A percentile compares a stretch with the other conserved stretches of the same genome.
Conservation (phyloP, 2,797 vertebrate species). For the Meda fulgida region DNA sequence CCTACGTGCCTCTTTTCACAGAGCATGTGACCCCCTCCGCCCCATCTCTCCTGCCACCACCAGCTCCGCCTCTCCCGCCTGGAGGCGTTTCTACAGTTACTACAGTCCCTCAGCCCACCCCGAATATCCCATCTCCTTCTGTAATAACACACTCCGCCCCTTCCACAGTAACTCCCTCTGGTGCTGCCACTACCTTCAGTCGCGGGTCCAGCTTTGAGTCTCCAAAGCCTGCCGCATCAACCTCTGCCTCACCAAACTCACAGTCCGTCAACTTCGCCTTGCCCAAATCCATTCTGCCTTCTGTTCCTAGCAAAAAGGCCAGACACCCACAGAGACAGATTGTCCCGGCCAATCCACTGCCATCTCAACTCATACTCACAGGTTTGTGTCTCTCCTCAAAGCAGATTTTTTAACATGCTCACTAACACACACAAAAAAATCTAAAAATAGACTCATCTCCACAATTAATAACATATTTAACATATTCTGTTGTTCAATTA, state of each 20-base stretch:
- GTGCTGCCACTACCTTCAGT: slow-evolving; percentile 83
- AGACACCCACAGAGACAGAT: slow-evolving; percentile 83
- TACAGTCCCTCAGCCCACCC: slow-evolving; percentile 63
- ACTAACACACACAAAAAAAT: neutral
- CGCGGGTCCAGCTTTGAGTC: slow-evolving; percentile 75
- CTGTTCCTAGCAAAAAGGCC: slow-evolving; percentile 75
- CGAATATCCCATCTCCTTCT: slow-evolving; percentile 65
- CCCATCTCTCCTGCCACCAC: slow-evolving; percentile 60
- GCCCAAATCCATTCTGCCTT: slow-evolving; percentile 79
- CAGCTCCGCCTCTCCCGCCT: slow-evolving; percentile 67
- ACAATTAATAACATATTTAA: no score
- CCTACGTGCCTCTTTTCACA: slow-evolving; percentile 83
- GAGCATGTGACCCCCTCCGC: slow-evolving; percentile 64
- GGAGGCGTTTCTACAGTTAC: slow-evolving; percentile 63
- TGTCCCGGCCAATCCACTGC: slow-evolving; percentile 80
- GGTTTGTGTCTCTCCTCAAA: slow-evolving; percentile 41
- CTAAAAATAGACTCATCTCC: no score
- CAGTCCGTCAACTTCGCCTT: slow-evolving; percentile 80
- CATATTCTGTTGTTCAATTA: no score
- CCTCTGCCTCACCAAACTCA: slow-evolving; percentile 19
- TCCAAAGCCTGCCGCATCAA: slow-evolving; percentile 29
- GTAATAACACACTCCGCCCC: slow-evolving; percentile 87
- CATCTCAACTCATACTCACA: slow-evolving; percentile 73
- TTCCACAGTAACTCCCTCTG: slow-evolving; percentile 78
- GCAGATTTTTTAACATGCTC: neutral